These are phyloP conservation scores for Megaceryle torquata DNA, from an alignment of 2,113 vertebrate genomes.

Conservation along the genomic window DNA sequence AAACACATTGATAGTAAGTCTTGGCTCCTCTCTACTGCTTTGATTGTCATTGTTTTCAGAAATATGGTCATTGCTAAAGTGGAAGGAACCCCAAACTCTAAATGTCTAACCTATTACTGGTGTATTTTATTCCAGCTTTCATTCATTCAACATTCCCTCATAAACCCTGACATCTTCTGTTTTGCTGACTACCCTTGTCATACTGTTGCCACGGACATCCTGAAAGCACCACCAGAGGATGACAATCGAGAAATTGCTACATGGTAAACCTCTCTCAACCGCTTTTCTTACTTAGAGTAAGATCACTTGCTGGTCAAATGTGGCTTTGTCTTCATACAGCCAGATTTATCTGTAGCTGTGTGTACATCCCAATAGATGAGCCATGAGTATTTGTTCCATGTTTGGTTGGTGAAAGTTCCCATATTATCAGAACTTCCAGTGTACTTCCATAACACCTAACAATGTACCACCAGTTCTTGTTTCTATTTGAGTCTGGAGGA, in stretches of 20 bases:
- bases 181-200: constrained; percentile 97
- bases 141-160: constrained; percentile 96
- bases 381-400: background rate
- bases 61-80: background rate
- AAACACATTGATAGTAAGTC: background rate
- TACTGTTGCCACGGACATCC: constrained; percentile 93
- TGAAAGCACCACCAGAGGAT: constrained; percentile 99
- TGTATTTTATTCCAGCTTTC: constrained; percentile 81
- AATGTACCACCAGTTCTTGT: background rate
- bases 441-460: background rate
- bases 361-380: background rate
- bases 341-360: background rate
- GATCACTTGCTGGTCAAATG: background rate
- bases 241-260: constrained; percentile 98
- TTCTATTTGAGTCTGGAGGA: background rate
- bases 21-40: background rate
- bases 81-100: background rate
- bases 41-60: background rate
- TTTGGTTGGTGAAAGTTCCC: background rate
- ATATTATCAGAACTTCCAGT: background rate
- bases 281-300: background rate
- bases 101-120: background rate
- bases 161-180: constrained; percentile 97
- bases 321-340: background rate
- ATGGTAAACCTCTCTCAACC: constrained; percentile 78